These are phyloP conservation scores for Tarsius wallacei DNA, from an alignment of 2,797 vertebrate genomes.

Conservation along the genomic window DNA sequence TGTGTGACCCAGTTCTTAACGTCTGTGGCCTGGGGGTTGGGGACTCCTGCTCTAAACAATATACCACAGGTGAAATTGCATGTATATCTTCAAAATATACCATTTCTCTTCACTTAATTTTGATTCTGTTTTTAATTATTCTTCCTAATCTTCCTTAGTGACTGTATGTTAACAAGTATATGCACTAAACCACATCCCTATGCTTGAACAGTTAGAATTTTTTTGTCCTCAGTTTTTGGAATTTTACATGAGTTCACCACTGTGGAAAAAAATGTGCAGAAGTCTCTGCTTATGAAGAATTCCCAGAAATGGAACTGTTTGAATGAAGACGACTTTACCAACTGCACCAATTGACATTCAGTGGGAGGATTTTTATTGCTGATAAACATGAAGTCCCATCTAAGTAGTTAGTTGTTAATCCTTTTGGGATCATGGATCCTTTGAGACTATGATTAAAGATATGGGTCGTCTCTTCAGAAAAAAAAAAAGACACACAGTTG, in stretches of 20 bases:
- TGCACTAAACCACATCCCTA: neutral
- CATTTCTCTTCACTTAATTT: slow-evolving; percentile 34
- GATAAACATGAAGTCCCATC: neutral
- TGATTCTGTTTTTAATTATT: slow-evolving; percentile 45
- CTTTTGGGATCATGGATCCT: neutral
- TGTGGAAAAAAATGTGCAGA: neutral
- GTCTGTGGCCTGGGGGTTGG: too few species aligned
- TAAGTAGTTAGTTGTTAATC: neutral
- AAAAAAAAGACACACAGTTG: neutral
- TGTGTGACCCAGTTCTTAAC: too few species aligned
- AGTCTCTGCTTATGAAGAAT: neutral
- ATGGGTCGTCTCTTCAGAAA: neutral
- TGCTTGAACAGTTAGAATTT: neutral
- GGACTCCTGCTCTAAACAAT: too few species aligned
- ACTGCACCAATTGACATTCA: neutral
- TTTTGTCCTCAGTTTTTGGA: neutral
- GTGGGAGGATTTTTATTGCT: neutral
- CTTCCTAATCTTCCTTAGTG: slow-evolving; percentile 34
- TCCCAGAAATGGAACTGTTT: neutral
- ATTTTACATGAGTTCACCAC: slow-evolving; percentile 31
- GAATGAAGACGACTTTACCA: slow-evolving; percentile 26
- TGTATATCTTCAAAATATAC: neutral
- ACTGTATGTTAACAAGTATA: neutral
- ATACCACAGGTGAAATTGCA: neutral
- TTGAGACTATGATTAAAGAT: neutral